Evolutionary conservation across 2,888 invertebrate genomes (phyloP).

Genomic region (Ypsolopha scabrella): DNA sequence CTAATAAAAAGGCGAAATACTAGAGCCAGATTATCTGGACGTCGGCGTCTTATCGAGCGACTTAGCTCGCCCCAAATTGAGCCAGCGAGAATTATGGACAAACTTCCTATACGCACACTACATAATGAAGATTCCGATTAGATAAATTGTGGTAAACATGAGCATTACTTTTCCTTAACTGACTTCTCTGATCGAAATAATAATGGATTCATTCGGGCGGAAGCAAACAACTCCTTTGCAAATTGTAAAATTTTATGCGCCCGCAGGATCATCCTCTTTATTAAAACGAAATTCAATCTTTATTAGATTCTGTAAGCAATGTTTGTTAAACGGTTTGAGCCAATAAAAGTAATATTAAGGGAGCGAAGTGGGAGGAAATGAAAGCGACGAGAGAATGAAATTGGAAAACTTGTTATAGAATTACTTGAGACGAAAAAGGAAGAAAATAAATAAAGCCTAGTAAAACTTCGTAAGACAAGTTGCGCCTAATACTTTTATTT

Average conservation of each 20-base stretch:
- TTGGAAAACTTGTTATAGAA: constrained; percentile 69
- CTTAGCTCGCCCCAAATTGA: constrained; percentile 57
- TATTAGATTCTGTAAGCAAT: constrained; percentile 59
- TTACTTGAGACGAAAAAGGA: constrained; percentile 55
- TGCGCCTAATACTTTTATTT: constrained; percentile 19
- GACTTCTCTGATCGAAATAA: constrained; percentile 2
- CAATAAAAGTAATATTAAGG: constrained; percentile 67
- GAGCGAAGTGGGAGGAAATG: constrained; percentile 59
- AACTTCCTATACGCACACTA: constrained; percentile 55
- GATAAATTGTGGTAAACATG: constrained; percentile 49
- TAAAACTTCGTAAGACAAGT: constrained; percentile 45
- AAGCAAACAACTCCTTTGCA: neutral
- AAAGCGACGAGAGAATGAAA: constrained; percentile 65
- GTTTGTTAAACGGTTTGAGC: constrained; percentile 65
- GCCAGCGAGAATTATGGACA: constrained; percentile 57
- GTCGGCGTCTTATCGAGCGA: constrained; percentile 46
- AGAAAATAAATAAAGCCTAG: constrained; percentile 52
- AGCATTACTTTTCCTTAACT: constrained; percentile 12
- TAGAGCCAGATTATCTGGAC: constrained; percentile 49
- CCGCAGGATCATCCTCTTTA: constrained; percentile 19
- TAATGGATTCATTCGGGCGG: neutral
- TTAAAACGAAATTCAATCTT: constrained; percentile 43
- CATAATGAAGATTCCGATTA: constrained; percentile 59
- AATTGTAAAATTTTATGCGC: neutral
- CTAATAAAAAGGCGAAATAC: constrained; percentile 52